Evolutionary conservation across 2,797 vertebrate genomes (phyloP), one percentile per base, ranked within the genome.

Genomic region (Parauchenoglanis ngamensis): DNA sequence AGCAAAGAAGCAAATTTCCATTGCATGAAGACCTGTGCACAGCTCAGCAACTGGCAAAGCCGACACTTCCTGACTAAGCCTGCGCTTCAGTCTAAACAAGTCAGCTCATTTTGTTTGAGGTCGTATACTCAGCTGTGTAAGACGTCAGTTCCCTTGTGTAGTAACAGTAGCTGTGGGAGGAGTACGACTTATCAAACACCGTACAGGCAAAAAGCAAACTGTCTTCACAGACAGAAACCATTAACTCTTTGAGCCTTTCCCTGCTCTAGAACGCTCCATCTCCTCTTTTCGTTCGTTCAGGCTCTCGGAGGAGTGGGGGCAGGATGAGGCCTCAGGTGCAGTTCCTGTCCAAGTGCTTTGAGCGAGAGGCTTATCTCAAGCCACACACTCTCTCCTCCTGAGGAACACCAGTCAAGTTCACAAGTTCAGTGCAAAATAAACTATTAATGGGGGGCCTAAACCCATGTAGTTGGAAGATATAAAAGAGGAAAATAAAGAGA

Each of bases 351-450:
- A 90, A 80, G 77, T 80, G 80, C 87, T 86, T 84, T n/a, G 46
- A 83, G 63, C 63, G 70, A 87, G 82, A 88, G 81, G 87, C 76
- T 88, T 76, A 75, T 85, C 44, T 84, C 70, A 63, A 56, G 28
- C 56, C 57, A 35, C 84, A 85, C n/a, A 81, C 61, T 67, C 81
- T 67, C 81, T 35, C 56, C 67, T 65, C 35, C 63, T 23, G 23
- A 80, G 46, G 87, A 80, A 65, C 49, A 72, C 25, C 56, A 44
- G 84, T 93, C 90, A 93, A 93, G 92, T 94, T 95, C 93, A 94
- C 90, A 93, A 93, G 92, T 94, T 95, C 93, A 94, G 85, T 40
- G 75, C 4, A 83, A 86, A 90, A 61, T 80, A 25, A 80, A 44
- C 31, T 44, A 59, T 80, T 80, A 25, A 35, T 59, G 21, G 35